Evolutionary conservation across 2,113 vertebrate species (phyloP), one percentile per base, ranked within the genome.

Genomic region (Paralichthys olivaceus): DNA sequence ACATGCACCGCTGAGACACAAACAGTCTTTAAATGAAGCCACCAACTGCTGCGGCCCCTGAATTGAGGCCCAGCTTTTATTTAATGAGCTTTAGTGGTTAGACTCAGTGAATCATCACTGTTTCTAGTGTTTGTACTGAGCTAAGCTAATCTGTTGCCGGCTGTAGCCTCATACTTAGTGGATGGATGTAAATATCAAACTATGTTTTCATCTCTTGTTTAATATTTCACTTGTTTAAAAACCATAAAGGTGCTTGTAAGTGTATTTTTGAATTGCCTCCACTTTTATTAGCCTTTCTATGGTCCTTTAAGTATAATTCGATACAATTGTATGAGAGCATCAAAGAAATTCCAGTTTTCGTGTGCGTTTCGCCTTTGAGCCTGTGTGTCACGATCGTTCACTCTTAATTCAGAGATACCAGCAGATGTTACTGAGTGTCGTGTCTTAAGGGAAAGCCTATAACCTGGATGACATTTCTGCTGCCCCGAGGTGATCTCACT

Each of bases 401-500:
- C 60, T n/a, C 7, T 26, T 58, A 22, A 69, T 62, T 51, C 64
- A 20, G 37, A 45, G 47, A 75, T 49, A 9, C 29, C 77, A 65
- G 51, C 61, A 71, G 57, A 79, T 70, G 40, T 64, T 75, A 34
- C 32, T 53, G 34, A 47, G 77, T 61, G 34, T 74, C 20, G 25
- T 58, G 62, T 78, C 61, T 65, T 51, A 72, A 0, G 43, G 54
- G 45, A 25, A 19, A 80, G 29, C 56, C 57, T 67, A 65, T 65
- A 67, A 77, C 80, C 75, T 58, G 75, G 64, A 77, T 61, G 69
- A 74, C 64, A 60, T 85, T 75, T 62, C 37, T 80, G n/a, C 32
- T 61, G 53, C 63, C 69, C 56, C 3, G 53, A 67, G 71, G 45
- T 75, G 61, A 86, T 77, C 32, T 75, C 72, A 28, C n/a, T 58